phyloP scores from a whole-genome alignment of 2,888 invertebrate genomes.

The Rhagonycha lutea region DNA sequence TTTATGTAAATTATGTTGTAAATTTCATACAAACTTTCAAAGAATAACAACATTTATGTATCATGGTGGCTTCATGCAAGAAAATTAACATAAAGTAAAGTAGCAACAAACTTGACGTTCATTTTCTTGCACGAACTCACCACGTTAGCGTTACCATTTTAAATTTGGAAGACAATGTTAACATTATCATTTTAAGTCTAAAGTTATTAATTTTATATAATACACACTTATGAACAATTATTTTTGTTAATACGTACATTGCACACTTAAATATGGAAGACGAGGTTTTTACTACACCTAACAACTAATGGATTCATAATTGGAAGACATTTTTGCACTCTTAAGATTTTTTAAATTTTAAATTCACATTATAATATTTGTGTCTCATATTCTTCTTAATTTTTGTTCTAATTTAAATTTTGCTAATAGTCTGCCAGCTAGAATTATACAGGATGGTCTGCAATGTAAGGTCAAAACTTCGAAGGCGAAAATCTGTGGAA shows the following conservation, averaged over 20 bases:
- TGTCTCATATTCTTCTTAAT: background rate
- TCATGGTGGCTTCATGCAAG: no score
- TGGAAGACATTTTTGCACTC: slow-evolving; percentile 28
- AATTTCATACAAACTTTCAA: slow-evolving; percentile 6
- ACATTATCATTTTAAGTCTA: slow-evolving; percentile 6
- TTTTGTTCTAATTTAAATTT: background rate
- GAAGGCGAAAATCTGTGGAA: background rate
- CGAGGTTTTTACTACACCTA: slow-evolving; percentile 18
- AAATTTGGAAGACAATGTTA: slow-evolving; percentile 1
- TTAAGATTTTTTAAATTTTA: slow-evolving; percentile 5
- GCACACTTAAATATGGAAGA: slow-evolving; percentile 20
- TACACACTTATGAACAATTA: slow-evolving; percentile 22
- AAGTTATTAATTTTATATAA: slow-evolving; percentile 4
- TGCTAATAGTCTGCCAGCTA: background rate
- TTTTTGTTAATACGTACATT: slow-evolving; percentile 13
- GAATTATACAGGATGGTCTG: background rate
- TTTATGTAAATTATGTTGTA: slow-evolving; percentile 12
- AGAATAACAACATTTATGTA: slow-evolving; percentile 5
- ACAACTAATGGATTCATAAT: slow-evolving; percentile 14
- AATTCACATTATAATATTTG: background rate
- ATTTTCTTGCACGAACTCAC: no score
- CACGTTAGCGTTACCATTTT: background rate
- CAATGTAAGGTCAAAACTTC: background rate
- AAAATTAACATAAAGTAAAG: no score
- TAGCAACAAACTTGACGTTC: no score